Conservation (phyloP, 2,113 vertebrate genomes). For the Sorex araneus region DNA sequence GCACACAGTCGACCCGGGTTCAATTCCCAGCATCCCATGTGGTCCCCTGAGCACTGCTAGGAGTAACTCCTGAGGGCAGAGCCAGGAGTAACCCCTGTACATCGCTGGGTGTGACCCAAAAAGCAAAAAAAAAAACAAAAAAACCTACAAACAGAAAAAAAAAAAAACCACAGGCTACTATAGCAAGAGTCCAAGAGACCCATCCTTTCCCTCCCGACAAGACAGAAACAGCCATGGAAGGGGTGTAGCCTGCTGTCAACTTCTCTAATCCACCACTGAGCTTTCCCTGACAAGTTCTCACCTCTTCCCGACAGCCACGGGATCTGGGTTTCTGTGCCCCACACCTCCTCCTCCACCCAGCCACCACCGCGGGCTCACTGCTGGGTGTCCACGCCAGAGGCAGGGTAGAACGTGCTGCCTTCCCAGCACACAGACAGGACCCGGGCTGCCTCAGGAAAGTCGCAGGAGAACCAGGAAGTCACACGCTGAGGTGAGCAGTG, state of each 20-base stretch:
- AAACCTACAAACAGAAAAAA: too few relatives aligned
- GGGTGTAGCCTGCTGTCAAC: background rate
- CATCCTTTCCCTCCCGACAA: background rate
- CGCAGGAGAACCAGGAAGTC: slow-evolving; percentile 2
- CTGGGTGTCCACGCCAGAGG: background rate
- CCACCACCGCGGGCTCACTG: background rate
- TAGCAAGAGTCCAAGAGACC: background rate
- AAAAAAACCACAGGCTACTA: background rate
- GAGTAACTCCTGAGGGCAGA: too few relatives aligned
- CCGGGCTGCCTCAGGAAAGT: background rate
- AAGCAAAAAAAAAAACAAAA: too few relatives aligned
- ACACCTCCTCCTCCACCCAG: too few relatives aligned
- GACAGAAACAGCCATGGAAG: background rate
- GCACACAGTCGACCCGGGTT: too few relatives aligned
- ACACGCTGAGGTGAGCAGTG: background rate
- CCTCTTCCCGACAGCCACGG: background rate
- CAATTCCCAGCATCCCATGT: too few relatives aligned
- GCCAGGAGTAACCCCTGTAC: too few relatives aligned
- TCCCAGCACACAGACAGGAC: background rate
- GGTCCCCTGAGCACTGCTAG: too few relatives aligned
- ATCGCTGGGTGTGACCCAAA: too few relatives aligned
- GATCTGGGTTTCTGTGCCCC: background rate
- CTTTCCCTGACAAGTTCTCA: slow-evolving; percentile 14
- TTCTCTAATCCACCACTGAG: background rate
- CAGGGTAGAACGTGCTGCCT: background rate